Percentiles rank a stretch among this genome's conserved stretches.
These are phyloP conservation scores for Rosalia funebris DNA, from an alignment of 2,888 invertebrate species.

Conservation along the genomic window DNA sequence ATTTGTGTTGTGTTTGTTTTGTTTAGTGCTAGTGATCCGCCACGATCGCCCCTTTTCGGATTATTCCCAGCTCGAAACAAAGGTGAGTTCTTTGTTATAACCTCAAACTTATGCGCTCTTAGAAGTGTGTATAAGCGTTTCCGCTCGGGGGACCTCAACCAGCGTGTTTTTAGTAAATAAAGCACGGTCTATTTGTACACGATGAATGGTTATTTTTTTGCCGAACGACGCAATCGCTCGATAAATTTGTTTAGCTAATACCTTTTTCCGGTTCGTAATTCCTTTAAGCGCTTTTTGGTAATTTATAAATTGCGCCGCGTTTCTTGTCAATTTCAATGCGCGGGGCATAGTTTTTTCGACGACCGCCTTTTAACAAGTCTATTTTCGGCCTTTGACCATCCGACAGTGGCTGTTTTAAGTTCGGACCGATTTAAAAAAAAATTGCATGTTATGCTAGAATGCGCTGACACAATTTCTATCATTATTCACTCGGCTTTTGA, in stretches of 20 bases:
- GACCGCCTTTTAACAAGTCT: no score
- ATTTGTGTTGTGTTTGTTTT: slow-evolving; percentile 17
- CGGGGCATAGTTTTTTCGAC: not conserved
- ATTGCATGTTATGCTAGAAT: not conserved
- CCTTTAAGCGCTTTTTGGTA: not conserved
- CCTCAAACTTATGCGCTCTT: slow-evolving; percentile 26
- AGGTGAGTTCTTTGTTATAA: slow-evolving; percentile 31
- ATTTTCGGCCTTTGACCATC: no score
- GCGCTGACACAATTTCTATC: not conserved
- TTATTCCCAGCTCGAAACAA: slow-evolving; percentile 10
- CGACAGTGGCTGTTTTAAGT: no score
- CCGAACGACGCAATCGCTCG: not conserved
- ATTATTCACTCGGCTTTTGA: no score
- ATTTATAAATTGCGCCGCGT: no score
- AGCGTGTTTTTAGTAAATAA: slow-evolving; percentile 17
- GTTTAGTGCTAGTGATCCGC: slow-evolving; percentile 16
- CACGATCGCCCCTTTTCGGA: slow-evolving; percentile 14
- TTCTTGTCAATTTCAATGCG: not conserved
- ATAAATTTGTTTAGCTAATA: slow-evolving; percentile 13
- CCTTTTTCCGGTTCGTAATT: slow-evolving; percentile 18
- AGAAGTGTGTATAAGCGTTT: slow-evolving; percentile 18
- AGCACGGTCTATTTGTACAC: slow-evolving; percentile 11
- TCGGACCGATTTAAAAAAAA: no score
- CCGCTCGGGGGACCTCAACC: slow-evolving; percentile 3
- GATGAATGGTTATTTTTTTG: slow-evolving; percentile 10